Conservation (phyloP, 2,888 invertebrate genomes). For the Diabrotica balteata region DNA sequence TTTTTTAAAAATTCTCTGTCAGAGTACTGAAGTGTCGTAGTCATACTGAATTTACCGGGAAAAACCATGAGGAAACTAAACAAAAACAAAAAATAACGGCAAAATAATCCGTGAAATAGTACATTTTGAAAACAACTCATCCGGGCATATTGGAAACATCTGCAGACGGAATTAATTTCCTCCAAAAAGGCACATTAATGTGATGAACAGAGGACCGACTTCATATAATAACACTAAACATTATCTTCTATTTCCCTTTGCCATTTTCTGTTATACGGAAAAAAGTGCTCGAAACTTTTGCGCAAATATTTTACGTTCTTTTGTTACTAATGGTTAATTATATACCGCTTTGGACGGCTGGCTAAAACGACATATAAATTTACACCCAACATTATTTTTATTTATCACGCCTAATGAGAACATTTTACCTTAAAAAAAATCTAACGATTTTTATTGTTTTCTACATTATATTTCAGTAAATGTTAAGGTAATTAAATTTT, state of each 20-base stretch:
- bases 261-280: neutral
- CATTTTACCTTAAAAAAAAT: too few species aligned
- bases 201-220: constrained; percentile 9
- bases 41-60: neutral
- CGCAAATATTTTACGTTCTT: constrained; percentile 18
- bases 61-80: neutral
- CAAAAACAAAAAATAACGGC: neutral
- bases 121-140: constrained; percentile 1
- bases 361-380: neutral
- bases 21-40: too few species aligned
- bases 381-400: too few species aligned
- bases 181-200: constrained; percentile 8
- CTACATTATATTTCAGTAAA: too few species aligned
- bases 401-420: too few species aligned
- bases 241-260: constrained; percentile 19
- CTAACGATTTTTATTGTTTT: too few species aligned
- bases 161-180: constrained; percentile 17
- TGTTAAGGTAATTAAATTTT: too few species aligned
- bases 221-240: constrained; percentile 18
- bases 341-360: constrained; percentile 18
- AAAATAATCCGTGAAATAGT: constrained; percentile 1
- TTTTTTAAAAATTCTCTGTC: too few species aligned
- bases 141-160: constrained; percentile 11
- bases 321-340: constrained; percentile 23
- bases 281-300: constrained; percentile 11